These are phyloP conservation scores for Altica lythri DNA, from an alignment of 2,888 invertebrate species.

Conservation along the genomic window DNA sequence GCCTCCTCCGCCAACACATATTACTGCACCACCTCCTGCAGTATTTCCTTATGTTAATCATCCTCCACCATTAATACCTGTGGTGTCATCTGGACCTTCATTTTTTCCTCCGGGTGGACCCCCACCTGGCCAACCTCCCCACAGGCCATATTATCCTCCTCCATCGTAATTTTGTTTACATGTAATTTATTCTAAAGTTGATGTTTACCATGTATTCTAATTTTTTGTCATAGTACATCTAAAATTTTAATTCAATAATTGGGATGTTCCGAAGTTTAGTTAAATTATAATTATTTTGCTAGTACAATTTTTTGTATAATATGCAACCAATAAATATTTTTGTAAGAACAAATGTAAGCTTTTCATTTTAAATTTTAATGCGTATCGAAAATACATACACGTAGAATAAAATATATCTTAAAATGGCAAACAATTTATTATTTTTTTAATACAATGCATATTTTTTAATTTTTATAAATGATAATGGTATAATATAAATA, in stretches of 20 bases:
- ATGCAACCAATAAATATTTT: not conserved
- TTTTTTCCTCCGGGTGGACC: conserved; percentile 54
- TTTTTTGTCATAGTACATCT: too few species aligned
- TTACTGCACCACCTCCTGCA: conserved; percentile 30
- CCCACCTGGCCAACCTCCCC: conserved; percentile 41
- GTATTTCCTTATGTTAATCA: conserved; percentile 51
- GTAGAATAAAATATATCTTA: conserved; percentile 1
- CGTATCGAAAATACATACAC: not conserved
- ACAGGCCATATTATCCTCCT: conserved; percentile 38
- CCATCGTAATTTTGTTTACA: conserved; percentile 29
- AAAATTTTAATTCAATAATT: too few species aligned
- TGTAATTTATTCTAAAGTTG: too few species aligned
- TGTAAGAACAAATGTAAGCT: too few species aligned
- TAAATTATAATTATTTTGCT: too few species aligned
- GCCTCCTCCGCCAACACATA: conserved; percentile 50
- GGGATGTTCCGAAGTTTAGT: too few species aligned
- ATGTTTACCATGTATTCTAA: too few species aligned
- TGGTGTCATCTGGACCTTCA: conserved; percentile 56
- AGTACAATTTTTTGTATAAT: not conserved
- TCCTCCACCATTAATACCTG: conserved; percentile 54
- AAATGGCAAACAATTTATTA: conserved; percentile 24
- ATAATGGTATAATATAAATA: conserved; percentile 34
- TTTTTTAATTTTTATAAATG: conserved; percentile 17
- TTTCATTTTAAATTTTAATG: not conserved
- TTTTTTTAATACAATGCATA: conserved; percentile 15